Evolutionary conservation across 2,888 invertebrate genomes (phyloP).

Genomic region (Lasioglossum oenotherae): DNA sequence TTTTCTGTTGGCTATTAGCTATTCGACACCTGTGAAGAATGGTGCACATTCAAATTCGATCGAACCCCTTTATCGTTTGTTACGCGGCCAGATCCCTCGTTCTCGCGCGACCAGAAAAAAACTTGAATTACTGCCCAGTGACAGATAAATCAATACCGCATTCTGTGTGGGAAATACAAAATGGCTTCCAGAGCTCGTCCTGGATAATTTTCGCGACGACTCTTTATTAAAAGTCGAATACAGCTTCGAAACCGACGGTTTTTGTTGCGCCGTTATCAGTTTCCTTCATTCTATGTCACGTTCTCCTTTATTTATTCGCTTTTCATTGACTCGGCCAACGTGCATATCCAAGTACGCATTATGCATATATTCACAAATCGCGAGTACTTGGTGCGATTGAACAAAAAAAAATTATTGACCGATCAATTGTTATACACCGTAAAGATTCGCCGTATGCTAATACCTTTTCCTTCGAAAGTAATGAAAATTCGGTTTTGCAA

Average conservation of each 20-base stretch:
- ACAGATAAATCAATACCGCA: conserved; percentile 84
- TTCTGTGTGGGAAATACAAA: conserved; percentile 82
- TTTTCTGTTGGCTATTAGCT: conserved; percentile 54
- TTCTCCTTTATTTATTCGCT: conserved; percentile 19
- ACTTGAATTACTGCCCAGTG: conserved; percentile 75
- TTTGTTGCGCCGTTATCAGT: conserved; percentile 4
- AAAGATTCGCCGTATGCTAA: not conserved
- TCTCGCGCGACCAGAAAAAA: conserved; percentile 51
- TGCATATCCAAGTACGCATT: conserved; percentile 44
- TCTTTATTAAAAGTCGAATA: conserved; percentile 48
- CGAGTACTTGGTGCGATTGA: conserved; percentile 17
- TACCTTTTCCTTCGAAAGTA: not conserved
- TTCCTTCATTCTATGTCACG: conserved; percentile 23
- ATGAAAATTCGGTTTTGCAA: not conserved
- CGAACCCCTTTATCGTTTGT: conserved; percentile 42
- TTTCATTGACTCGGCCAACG: conserved; percentile 16
- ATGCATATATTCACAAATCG: conserved; percentile 42
- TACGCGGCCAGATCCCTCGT: conserved; percentile 29
- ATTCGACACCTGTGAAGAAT: conserved; percentile 60
- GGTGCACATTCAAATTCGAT: conserved; percentile 54
- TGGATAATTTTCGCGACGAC: conserved; percentile 60
- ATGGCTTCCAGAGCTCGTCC: conserved; percentile 79
- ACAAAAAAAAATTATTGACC: conserved; percentile 24
- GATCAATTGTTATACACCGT: conserved; percentile 9
- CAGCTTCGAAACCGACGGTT: not conserved